These are phyloP conservation scores for Eurypyga helias DNA, from an alignment of 2,113 vertebrate species.

Conservation along the genomic window DNA sequence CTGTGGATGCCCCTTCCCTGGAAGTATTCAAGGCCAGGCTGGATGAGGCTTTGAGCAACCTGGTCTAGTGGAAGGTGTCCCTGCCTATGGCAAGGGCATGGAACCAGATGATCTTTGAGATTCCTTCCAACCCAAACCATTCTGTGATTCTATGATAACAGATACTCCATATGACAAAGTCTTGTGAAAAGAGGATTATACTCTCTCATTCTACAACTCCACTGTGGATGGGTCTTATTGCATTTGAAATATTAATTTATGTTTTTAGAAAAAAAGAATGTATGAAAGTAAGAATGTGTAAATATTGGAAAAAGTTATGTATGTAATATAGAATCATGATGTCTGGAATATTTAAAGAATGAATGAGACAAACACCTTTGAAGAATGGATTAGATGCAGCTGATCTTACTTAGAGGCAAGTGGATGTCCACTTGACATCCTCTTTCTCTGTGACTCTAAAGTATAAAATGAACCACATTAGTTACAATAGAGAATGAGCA, in stretches of 20 bases:
- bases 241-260: background rate
- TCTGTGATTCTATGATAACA: too few relatives aligned
- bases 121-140: too few relatives aligned
- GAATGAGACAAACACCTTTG: background rate
- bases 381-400: background rate
- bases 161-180: background rate
- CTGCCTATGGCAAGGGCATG: too few relatives aligned
- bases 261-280: background rate
- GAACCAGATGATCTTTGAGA: too few relatives aligned
- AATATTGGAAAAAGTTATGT: background rate
- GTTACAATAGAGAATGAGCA: background rate
- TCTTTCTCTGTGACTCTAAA: background rate
- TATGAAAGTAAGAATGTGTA: background rate
- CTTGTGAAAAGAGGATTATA: background rate
- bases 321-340: background rate
- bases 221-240: background rate
- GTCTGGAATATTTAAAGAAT: background rate
- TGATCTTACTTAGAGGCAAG: background rate
- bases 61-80: too few relatives aligned
- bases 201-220: background rate
- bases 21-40: too few relatives aligned
- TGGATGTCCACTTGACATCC: background rate
- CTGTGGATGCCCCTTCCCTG: too few relatives aligned
- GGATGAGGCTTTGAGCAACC: too few relatives aligned
- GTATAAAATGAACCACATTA: background rate